Base-by-base conservation (phyloP, 2,113 vertebrate species). In the Oxyruncus cristatus region DNA sequence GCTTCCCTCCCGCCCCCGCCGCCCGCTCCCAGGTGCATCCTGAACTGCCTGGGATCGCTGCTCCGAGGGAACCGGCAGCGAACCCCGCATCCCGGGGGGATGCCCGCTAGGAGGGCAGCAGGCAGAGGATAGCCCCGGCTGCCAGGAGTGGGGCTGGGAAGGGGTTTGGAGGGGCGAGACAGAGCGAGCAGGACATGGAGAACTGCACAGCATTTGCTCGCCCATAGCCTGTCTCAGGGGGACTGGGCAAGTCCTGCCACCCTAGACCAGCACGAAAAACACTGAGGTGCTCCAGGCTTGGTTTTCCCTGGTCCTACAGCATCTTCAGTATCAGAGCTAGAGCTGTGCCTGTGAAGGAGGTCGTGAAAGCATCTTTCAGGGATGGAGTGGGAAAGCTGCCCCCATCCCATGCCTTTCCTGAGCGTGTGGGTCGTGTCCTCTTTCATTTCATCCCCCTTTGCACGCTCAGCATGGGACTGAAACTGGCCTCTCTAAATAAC, bases 391-490 rank as follows among this genome's bases (percentile, higher is more conserved):
- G 35, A 39, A 71, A 63, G 63, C 82, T 77, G 59, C 41, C 76
- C 58, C 72, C 26, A 27, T 61, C 17, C 75, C 37, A 0, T 63
- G 46, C 28, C 33, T 32, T 33, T 30, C 50, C 28, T 12, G 47
- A 32, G 39, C 6, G 23, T 10, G 11, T 0, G 2, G 85, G 46
- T 77, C 11, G 0, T 44, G 66, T 59, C 82, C 87, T 28, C 66
- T 70, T 59, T 67, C 65, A 27, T 28, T 65, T 89, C 4, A 1
- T 32, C 41, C 27, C 46, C 67, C 46, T 73, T 5, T 14, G 53
- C 24, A 5, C 1, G 0, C 24, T 53, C 55, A 4, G 47, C 2
- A 2, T 26, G 49, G 59, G 49, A 32, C 71, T 75, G 82, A 33
- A 53, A 7, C 33, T 3, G 53, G 32, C 55, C 47, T 77, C 76